Evolutionary conservation across 2,113 vertebrate genomes (phyloP), one percentile per base, ranked within the genome.

Genomic region (Tinamus guttatus): DNA sequence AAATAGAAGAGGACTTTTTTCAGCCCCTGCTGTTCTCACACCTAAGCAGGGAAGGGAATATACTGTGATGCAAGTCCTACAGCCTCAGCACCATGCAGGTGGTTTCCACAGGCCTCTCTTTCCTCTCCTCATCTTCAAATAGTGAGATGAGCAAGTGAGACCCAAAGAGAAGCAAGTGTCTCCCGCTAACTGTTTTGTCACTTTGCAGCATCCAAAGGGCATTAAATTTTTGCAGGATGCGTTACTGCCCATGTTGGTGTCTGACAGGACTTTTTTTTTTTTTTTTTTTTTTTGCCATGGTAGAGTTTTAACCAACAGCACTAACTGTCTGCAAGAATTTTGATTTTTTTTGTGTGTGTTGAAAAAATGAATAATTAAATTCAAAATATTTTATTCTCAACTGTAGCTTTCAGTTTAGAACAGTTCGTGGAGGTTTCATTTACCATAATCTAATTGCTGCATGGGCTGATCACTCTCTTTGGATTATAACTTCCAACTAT

Each of bases 21-120:
- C 32, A 81, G 47, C 12, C 18, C 60, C 3, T 5, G 47, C 7
- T 51, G 51, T 17, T 16, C 18, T 28, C 13, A 7, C 7, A 3
- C 1, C 34, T 11, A 21, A 2, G 1, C 4, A 9, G 38, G 65
- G 20, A 62, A 7, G 13, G 14, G 15, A 43, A 6, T 0, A 4
- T 0, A 2, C 15, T 56, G 76, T 67, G 36, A 3, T 9, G 21
- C 0, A 3, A 28, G 27, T 15, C 24, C n/a, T 54, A 34, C 47
- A 34, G 52, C 43, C 41, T 28, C 43, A 19, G 64, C 28, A 68
- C 28, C 20, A 32, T 8, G 11, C 0, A 1, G 65, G 17, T 4
- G 27, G 28, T 30, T 36, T 6, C 25, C 38, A 11, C 16, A 18
- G 25, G 7, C 14, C 24, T 43, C 38, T 24, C 6, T 59, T 32